Evolutionary conservation across 2,888 invertebrate genomes (phyloP), one percentile per base, ranked within the genome.

Genomic region (Anorthoa munda): DNA sequence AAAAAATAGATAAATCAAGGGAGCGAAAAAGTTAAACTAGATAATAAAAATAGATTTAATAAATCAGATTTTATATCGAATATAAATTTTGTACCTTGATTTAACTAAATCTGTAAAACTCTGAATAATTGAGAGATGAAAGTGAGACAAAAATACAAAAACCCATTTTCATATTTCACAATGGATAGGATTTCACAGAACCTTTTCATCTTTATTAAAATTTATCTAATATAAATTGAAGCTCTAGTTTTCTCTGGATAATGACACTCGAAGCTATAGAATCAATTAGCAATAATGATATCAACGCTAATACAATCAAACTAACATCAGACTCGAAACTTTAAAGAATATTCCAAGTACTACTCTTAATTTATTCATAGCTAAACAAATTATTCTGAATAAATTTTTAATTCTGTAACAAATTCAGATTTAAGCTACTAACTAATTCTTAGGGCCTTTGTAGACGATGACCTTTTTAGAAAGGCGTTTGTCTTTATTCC

Each of bases 291-390:
- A 66, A 56, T 23, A 65, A 68, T 63, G 26, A 55, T 21, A 64
- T 59, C 15, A 69, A 17, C 23, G 15, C 46, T 67, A 66, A 72
- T 23, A 53, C 17, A 70, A 67, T 77, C 31, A 58, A 64, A 60
- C 15, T 66, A 39, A 66, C 50, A 61, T 66, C 46, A 55, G 39
- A 15, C 59, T 55, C 9, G 21, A 63, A 78, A 77, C 60, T 77
- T 61, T 45, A 2, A 31, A 59, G 51, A 73, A 56, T 50, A 50
- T 56, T 65, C 56, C 13, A 26, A 70, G 50, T 58, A 53, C 64
- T 72, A 69, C 18, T 68, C 66, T 67, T 60, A 59, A 80, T 82
- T 69, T 63, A 72, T 61, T 83, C 55, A 21, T 15, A 21, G 26
- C 21, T 23, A 56, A 70, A 58, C 64, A 58, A 73, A 63, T 80